Conservation (phyloP, 2,797 vertebrate genomes). For the Danio albolineatus region DNA sequence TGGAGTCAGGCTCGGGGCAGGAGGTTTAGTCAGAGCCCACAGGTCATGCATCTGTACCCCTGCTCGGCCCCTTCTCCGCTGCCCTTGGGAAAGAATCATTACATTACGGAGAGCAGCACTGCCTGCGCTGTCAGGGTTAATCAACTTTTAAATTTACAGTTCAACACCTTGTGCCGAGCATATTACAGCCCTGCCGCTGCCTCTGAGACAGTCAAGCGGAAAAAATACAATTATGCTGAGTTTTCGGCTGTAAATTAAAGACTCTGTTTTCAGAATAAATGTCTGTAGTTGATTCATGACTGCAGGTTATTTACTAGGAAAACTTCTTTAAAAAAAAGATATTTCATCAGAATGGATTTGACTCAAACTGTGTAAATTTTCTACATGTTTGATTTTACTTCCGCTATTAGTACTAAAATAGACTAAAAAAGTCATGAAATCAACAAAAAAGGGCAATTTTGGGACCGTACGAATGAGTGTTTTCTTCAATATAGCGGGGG, state of each 20-base stretch:
- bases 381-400: background rate
- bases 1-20: slow-evolving; percentile 39
- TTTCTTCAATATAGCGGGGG: too few species aligned
- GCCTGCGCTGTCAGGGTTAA: slow-evolving; percentile 42
- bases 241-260: slow-evolving; percentile 21
- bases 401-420: too few species aligned
- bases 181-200: slow-evolving; percentile 19
- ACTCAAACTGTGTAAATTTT: background rate
- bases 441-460: too few species aligned
- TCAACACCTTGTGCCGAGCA: slow-evolving; percentile 15
- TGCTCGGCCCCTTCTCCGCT: slow-evolving; percentile 11
- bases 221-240: slow-evolving; percentile 6
- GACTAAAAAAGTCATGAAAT: too few species aligned
- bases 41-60: slow-evolving; percentile 52
- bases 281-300: background rate
- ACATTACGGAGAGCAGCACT: slow-evolving; percentile 47
- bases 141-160: slow-evolving; percentile 47
- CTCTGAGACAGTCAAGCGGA: slow-evolving; percentile 17
- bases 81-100: slow-evolving; percentile 63
- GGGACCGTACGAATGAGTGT: too few species aligned
- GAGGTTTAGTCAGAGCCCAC: slow-evolving; percentile 24
- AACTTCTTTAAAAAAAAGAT: background rate
- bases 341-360: slow-evolving; percentile 13
- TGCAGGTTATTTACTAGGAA: slow-evolving; percentile 1
- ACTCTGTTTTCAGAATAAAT: slow-evolving; percentile 12